phyloP scores from a whole-genome alignment of 2,888 invertebrate species.

The Trisateles emortualis region DNA sequence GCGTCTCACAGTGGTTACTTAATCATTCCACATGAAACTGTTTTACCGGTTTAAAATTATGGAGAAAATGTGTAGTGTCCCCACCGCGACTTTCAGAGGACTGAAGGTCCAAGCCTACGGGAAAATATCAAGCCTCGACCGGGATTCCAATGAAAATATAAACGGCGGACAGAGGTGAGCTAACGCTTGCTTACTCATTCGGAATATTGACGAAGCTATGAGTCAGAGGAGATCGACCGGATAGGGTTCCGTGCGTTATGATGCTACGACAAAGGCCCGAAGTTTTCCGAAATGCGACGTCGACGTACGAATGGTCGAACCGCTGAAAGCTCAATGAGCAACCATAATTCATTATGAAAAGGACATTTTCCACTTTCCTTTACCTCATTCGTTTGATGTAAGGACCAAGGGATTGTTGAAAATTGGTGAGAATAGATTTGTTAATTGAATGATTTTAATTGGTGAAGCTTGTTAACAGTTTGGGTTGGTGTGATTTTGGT shows the following conservation, averaged over 20 bases:
- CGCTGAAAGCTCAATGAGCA: conserved; percentile 80
- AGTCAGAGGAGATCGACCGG: conserved; percentile 66
- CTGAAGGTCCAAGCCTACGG: conserved; percentile 80
- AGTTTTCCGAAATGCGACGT: conserved; percentile 58
- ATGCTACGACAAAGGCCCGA: conserved; percentile 53
- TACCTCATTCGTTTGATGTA: conserved; percentile 47
- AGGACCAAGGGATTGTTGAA: conserved; percentile 35
- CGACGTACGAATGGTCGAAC: conserved; percentile 55
- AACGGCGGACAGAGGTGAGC: conserved; percentile 47
- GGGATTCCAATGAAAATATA: conserved; percentile 74
- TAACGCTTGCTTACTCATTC: conserved; percentile 60
- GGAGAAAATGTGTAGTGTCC: conserved; percentile 48
- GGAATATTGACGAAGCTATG: conserved; percentile 58
- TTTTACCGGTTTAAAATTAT: conserved; percentile 49
- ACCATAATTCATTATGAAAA: conserved; percentile 76
- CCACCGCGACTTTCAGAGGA: conserved; percentile 67
- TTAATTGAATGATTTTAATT: conserved; percentile 27
- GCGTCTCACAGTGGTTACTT: conserved; percentile 67
- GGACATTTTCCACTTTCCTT: conserved; percentile 67
- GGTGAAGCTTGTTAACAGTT: not conserved
- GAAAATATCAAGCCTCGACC: conserved; percentile 81
- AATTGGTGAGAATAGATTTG: conserved; percentile 33
- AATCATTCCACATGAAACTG: conserved; percentile 74
- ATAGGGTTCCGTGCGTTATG: conserved; percentile 37
- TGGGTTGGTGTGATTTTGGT: conserved; percentile 2